Evolutionary conservation across 2,888 invertebrate species (phyloP).

Genomic region (Dioctria rufipes): DNA sequence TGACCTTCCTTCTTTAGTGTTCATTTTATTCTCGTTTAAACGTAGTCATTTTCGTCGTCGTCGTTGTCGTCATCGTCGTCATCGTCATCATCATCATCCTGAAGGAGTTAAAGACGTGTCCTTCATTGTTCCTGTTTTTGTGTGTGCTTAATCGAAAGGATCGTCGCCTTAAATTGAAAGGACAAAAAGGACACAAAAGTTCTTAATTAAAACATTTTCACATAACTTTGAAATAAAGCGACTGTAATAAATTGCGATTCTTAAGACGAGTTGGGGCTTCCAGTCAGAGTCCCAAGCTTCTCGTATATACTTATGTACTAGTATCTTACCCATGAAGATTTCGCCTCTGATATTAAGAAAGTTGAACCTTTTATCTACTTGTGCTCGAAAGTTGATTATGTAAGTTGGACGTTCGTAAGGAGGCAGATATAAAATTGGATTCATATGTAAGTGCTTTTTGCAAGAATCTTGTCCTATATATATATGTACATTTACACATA

Average conservation of each 20-base stretch:
- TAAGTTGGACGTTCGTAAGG: background rate
- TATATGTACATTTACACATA: no score
- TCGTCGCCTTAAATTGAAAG: constrained; percentile 59
- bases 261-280: background rate
- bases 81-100: constrained; percentile 30
- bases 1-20: constrained; percentile 47
- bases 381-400: constrained; percentile 1
- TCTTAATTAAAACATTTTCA: constrained; percentile 60
- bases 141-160: constrained; percentile 57
- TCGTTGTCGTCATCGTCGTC: constrained; percentile 25
- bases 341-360: constrained; percentile 18
- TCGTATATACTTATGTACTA: no score
- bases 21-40: constrained; percentile 53
- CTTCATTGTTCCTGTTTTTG: constrained; percentile 48
- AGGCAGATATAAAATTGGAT: no score
- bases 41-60: no score
- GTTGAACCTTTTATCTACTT: constrained; percentile 45
- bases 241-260: constrained; percentile 56
- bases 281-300: background rate
- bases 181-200: constrained; percentile 59
- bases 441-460: no score
- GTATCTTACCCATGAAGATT: background rate
- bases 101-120: constrained; percentile 39
- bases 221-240: constrained; percentile 58
- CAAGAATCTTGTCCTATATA: no score